Base-by-base conservation (phyloP, 2,113 vertebrate genomes). In the Myrmecophaga tridactyla region DNA sequence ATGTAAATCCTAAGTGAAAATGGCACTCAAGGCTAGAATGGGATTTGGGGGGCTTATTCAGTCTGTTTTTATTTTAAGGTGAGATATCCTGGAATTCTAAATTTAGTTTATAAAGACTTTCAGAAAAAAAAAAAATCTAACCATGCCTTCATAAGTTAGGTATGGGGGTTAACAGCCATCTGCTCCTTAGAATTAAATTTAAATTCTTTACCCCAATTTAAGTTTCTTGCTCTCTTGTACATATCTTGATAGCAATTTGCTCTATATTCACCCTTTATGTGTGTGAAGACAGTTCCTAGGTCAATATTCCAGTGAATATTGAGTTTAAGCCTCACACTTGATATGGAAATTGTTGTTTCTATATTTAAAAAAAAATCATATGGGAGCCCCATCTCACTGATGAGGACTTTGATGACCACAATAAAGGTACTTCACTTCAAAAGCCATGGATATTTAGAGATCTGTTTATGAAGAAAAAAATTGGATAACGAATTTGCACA, bases 401-500 rank as follows among this genome's bases (percentile, higher is more conserved):
- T 76, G 48, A 95, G 43, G 43, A 92, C 53, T 92, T 94, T 92
- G 39, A 82, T 88, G 63, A 94, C 56, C 69, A 95, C 82, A 86
- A 92, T 60, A 96, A 18, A 95, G 83, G 17, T 88, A 90, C 41
- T 95, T 94, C 69, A 89, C 58, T 96, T 95, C 34, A 90, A 92
- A 90, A 95, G 48, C 77, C 92, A 94, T 43, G 11, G 72, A 82
- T 90, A 63, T 73, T 97, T 96, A 78, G 39, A 92, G 92, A 88
- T 90, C 72, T 80, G 86, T 93, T 92, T 94, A 93, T 90, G 67
- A 63, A 58, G 92, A 94, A 88, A 93, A 56, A 83, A n/a, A 94
- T 31, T 93, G 60, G 48, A 62, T 92, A 96, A 94, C 39, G 87
- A 88, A 90, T 88, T 90, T 93, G 80, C 89, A 96, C 96, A 96